These are phyloP conservation scores for Potorous gilbertii DNA, from an alignment of 2,797 vertebrate genomes.

Conservation along the genomic window DNA sequence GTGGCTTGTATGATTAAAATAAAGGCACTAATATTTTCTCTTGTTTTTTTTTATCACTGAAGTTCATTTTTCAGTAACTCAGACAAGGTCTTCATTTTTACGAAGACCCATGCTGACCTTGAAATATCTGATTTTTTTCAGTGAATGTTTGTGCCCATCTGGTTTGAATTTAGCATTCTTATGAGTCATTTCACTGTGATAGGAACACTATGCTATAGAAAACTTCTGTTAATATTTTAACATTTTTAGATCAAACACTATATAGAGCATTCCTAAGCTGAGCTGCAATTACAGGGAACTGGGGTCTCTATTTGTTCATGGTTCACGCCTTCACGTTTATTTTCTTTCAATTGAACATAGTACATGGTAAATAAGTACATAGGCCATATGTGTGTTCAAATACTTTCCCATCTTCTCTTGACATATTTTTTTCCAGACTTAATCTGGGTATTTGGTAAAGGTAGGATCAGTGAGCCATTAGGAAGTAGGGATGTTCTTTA, in stretches of 20 bases:
- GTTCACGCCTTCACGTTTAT: slow-evolving; percentile 65
- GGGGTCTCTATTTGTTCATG: slow-evolving; percentile 67
- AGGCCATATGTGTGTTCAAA: slow-evolving; percentile 71
- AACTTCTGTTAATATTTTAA: slow-evolving; percentile 88
- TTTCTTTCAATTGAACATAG: slow-evolving; percentile 75
- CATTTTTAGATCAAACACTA: slow-evolving; percentile 85
- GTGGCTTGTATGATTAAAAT: slow-evolving; percentile 84
- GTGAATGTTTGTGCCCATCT: slow-evolving; percentile 88
- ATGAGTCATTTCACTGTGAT: slow-evolving; percentile 91
- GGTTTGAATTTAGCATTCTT: slow-evolving; percentile 90
- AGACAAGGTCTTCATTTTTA: slow-evolving; percentile 87
- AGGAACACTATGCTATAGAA: slow-evolving; percentile 86
- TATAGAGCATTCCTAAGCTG: slow-evolving; percentile 81
- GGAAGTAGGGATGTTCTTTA: slow-evolving; percentile 82
- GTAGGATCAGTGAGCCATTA: slow-evolving; percentile 82
- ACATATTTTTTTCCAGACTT: slow-evolving; percentile 78
- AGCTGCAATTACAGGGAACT: slow-evolving; percentile 68
- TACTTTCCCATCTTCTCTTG: slow-evolving; percentile 78
- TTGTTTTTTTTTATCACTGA: slow-evolving; percentile 80
- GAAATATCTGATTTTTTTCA: slow-evolving; percentile 85
- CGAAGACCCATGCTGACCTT: slow-evolving; percentile 86
- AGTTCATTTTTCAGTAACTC: slow-evolving; percentile 82
- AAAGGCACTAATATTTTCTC: slow-evolving; percentile 82
- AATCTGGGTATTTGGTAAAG: slow-evolving; percentile 53
- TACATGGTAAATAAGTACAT: slow-evolving; percentile 74